phyloP scores from a whole-genome alignment of 2,888 invertebrate species.

The Epistrophe grossulariae region DNA sequence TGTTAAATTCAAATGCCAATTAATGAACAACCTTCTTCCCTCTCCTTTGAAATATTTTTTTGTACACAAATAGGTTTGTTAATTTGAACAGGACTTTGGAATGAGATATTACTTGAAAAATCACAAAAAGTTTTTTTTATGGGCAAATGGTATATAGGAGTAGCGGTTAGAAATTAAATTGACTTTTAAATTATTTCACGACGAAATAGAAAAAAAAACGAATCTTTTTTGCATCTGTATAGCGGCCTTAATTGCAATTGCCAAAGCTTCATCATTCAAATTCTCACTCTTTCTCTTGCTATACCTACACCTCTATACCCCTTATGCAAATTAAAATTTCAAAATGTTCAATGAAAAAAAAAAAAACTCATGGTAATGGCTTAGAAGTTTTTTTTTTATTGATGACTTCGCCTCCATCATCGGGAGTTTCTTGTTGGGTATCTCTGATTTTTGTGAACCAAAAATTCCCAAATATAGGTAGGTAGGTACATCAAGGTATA shows the following conservation, averaged over 20 bases:
- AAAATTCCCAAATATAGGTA: background rate
- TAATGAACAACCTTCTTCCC: conserved; percentile 6
- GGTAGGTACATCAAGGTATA: background rate
- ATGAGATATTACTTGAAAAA: conserved; percentile 10
- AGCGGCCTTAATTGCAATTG: conserved; percentile 68
- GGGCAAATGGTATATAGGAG: background rate
- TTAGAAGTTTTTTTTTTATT: conserved; percentile 46
- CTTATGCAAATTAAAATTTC: conserved; percentile 58
- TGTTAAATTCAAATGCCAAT: conserved; percentile 12
- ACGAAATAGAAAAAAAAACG: background rate
- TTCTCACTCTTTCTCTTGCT: background rate
- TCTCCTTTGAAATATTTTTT: background rate
- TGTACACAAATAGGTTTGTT: background rate
- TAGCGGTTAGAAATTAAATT: conserved; percentile 40
- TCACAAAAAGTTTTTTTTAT: background rate
- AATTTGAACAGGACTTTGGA: background rate
- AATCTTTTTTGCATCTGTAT: conserved; percentile 56
- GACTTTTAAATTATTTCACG: conserved; percentile 37
- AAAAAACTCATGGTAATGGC: conserved; percentile 24
- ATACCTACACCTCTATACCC: background rate
- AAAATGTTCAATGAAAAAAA: conserved; percentile 39
- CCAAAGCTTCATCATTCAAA: conserved; percentile 26
- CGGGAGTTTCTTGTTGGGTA: conserved; percentile 37
- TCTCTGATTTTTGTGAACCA: conserved; percentile 42
- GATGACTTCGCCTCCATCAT: conserved; percentile 54